Base-by-base conservation (phyloP, 2,113 vertebrate genomes). In the Rhineura floridana region DNA sequence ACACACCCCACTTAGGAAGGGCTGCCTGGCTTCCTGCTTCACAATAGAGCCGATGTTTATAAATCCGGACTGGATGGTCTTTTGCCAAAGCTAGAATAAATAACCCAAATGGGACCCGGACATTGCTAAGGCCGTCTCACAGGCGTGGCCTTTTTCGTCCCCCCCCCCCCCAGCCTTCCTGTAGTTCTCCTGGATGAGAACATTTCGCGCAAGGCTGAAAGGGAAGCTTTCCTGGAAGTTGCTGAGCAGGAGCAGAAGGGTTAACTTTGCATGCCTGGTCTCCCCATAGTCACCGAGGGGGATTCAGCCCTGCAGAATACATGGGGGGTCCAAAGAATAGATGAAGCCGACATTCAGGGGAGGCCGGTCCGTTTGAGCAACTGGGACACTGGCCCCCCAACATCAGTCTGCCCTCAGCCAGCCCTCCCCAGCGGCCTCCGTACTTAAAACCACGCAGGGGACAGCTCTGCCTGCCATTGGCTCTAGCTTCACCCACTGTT, bases 31-130 rank as follows among this genome's bases (percentile, higher is more conserved):
- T 86, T 90, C 88, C 88, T 90, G 84, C 63, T 75, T 59, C 79
- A 86, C 79, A 90, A 90, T 82, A 82, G 84, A 12, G 6, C 10
- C 10, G 12, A 46, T 77, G 84, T 86, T 86, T 84, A 67, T 67
- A 67, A 86, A 44, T 44, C n/a, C 9, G 28, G 42, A 28, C 33
- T 1, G 44, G 30, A 44, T 3, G 59, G 44, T 21, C 30, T 39
- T 42, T 19, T n/a, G 48, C 9, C 75, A 69, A 76, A 55, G 30
- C n/a, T 42, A 52, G 46, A 65, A 81, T 63, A 81, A 86, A 82
- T 67, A 82, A 36, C 55, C 25, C 11, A 44, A 39, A 36, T 17
- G 13, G 62, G 69, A 6, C 28, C 1, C 2, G 1, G 39, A 13
- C 39, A 62, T 36, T 62, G 52, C 72, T 10, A 73, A 25, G 52